These are phyloP conservation scores for Eudasyphora cyanicolor DNA, from an alignment of 2,888 invertebrate species.

Conservation along the genomic window DNA sequence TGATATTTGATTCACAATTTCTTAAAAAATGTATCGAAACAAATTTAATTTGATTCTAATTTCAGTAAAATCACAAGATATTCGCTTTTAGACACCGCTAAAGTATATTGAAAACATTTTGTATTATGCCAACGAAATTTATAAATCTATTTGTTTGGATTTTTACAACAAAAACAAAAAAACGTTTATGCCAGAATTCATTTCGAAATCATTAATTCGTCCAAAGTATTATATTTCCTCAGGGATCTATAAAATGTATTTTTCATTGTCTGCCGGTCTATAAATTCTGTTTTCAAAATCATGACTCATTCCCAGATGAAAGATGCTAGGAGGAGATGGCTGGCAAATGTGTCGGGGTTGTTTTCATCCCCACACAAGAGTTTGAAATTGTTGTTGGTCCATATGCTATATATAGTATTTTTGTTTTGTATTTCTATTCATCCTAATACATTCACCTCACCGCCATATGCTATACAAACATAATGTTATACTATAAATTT, in stretches of 20 bases:
- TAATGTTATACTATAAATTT: slow-evolving; percentile 31
- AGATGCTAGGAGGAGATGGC: background rate
- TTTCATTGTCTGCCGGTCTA: background rate
- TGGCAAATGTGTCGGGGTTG: background rate
- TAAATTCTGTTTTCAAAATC: slow-evolving; percentile 25
- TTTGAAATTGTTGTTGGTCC: slow-evolving; percentile 32
- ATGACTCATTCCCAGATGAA: slow-evolving; percentile 48
- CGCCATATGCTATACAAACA: no score
- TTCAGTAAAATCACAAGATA: no score
- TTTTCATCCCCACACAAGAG: background rate
- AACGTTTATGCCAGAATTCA: no score
- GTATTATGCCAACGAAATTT: no score
- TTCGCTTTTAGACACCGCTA: no score
- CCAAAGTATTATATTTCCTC: background rate
- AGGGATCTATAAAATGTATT: background rate
- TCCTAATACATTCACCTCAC: background rate
- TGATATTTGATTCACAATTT: no score
- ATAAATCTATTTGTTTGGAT: no score
- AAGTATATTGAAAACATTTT: no score
- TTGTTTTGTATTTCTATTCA: slow-evolving; percentile 35
- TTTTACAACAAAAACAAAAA: no score
- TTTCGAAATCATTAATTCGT: background rate
- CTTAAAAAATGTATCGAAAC: no score
- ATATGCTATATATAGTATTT: no score
- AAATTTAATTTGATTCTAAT: no score